Evolutionary conservation across 2,797 vertebrate genomes (phyloP), one percentile per base, ranked within the genome.

Genomic region (Cynodonichthys magdalenae): DNA sequence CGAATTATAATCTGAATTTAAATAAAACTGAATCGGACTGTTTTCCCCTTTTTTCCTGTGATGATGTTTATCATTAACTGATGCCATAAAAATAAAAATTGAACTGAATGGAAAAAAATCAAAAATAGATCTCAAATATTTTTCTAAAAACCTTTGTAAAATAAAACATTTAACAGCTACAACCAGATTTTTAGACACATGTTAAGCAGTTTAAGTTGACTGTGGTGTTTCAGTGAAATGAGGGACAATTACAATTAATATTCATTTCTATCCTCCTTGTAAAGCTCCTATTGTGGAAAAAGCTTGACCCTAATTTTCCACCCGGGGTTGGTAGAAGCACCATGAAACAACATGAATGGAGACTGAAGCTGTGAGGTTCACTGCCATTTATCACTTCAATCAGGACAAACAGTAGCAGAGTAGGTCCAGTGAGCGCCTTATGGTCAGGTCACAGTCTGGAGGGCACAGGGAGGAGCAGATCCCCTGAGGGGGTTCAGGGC

Each of bases 211-310:
- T 56, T 66, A 24, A 63, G 59, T 68, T 71, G 58, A 48, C 58
- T 69, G 42, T 42, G 34, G 73, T 71, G 66, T 64, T 49, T 14
- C 44, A 36, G 52, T 1, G 34, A 41, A 53, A 12, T 69, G 66
- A 41, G 24, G 71, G 69, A 63, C 84, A 87, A 81, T 79, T 69
- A 55, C 71, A 65, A 77, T 58, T 80, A 77, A 88, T 89, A 85
- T 89, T 79, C 74, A 74, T 87, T 88, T 86, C 78, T 79, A 53
- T 81, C 74, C 79, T 86, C 75, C 65, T 63, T 79, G 77, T 88
- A 79, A 87, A 89, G 73, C 76, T 75, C 71, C 80, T 89, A 86
- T 91, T 91, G 83, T 86, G 90, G 89, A 91, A 92, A 92, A 86
- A 80, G 70, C 64, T 86, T 82, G 83, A 88, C 81, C 81, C 84